phyloP scores from a whole-genome alignment of 1,140 invertebrate species.

The Drosophila rhopaloa region DNA sequence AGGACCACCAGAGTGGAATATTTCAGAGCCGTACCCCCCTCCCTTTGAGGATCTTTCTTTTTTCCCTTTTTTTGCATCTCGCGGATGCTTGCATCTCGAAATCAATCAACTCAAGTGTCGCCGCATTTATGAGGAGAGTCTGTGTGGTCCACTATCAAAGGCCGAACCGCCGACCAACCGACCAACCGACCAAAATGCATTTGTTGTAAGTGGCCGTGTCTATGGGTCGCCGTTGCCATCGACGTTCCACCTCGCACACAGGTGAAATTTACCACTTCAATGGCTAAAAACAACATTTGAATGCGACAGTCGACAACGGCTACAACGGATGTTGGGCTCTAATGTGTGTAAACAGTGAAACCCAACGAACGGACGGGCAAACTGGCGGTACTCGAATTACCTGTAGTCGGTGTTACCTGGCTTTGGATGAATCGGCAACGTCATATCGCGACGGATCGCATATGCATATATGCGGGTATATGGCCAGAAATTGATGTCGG shows the following conservation, averaged over 20 bases:
- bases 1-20: conserved; percentile 70
- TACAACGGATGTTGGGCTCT: conserved; percentile 70
- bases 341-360: conserved; percentile 76
- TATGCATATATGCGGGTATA: conserved; percentile 49
- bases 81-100: conserved; percentile 67
- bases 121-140: conserved; percentile 19
- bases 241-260: conserved; percentile 67
- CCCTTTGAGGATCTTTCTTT: conserved; percentile 16
- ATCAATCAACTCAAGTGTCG: conserved; percentile 82
- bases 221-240: conserved; percentile 44
- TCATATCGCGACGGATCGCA: conserved; percentile 58
- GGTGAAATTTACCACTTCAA: conserved; percentile 83
- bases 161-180: conserved; percentile 48
- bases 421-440: conserved; percentile 68
- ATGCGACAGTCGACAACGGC: conserved; percentile 73
- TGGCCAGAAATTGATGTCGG: conserved; percentile 54
- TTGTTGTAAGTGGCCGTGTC: conserved; percentile 81
- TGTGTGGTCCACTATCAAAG: conserved; percentile 82
- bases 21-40: conserved; percentile 9
- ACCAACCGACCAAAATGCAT: conserved; percentile 66
- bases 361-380: conserved; percentile 8
- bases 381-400: conserved; percentile 22
- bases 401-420: conserved; percentile 44
- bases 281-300: conserved; percentile 81
- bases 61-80: conserved; percentile 64